phyloP scores from a whole-genome alignment of 2,797 vertebrate genomes.

The Sardinella longiceps region DNA sequence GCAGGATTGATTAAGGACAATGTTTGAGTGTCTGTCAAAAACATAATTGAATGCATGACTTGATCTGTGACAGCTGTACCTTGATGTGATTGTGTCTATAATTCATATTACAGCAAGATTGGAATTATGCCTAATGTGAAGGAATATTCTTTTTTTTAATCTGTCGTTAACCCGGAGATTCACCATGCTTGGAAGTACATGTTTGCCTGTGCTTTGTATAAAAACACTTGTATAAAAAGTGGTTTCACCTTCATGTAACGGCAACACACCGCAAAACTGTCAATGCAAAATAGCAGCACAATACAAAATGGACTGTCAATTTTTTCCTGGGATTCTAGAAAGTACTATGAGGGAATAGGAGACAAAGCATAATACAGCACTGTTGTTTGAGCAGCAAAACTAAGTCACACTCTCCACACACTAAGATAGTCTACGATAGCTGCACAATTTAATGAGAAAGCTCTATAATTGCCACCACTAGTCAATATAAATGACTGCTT shows the following conservation, averaged over 20 bases:
- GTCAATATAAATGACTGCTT: no score
- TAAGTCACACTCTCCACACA: background rate
- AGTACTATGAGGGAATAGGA: background rate
- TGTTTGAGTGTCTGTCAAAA: background rate
- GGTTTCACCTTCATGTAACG: background rate
- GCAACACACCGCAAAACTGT: background rate
- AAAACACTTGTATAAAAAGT: background rate
- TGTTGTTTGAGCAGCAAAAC: background rate
- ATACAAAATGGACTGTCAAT: background rate
- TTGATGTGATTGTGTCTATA: background rate
- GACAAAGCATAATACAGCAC: background rate
- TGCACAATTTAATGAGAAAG: no score
- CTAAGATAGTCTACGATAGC: no score
- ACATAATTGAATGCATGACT: conserved; percentile 10
- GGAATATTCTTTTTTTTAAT: background rate
- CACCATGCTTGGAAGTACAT: background rate
- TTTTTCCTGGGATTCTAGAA: no score
- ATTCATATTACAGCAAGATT: background rate
- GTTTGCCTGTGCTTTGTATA: background rate
- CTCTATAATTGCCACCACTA: no score
- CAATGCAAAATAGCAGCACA: no score
- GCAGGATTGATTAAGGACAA: background rate
- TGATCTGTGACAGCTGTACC: background rate
- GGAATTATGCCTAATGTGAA: background rate
- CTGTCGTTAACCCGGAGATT: background rate